Evolutionary conservation across 2,797 vertebrate genomes (phyloP).

Genomic region (Lutjanus campechanus): DNA sequence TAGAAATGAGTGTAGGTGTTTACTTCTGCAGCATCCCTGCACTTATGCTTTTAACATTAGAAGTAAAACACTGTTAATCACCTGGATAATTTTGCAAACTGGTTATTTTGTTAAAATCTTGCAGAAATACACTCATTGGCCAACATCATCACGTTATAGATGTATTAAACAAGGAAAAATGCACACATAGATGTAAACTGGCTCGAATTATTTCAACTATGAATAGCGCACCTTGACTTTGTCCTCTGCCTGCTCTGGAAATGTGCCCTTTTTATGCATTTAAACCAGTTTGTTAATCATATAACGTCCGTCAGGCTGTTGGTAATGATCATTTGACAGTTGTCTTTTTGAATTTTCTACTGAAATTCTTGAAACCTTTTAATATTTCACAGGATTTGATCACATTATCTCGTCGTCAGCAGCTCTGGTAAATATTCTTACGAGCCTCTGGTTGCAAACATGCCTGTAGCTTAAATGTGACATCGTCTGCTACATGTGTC

Average conservation of each 20-base stretch:
- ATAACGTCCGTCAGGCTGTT: background rate
- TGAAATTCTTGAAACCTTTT: slow-evolving; percentile 1
- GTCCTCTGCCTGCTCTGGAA: background rate
- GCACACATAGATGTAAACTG: background rate
- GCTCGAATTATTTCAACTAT: background rate
- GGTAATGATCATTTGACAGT: slow-evolving; percentile 11
- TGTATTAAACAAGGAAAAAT: background rate
- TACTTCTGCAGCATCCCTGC: background rate
- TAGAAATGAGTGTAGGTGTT: background rate
- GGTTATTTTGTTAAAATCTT: background rate
- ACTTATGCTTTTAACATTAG: background rate
- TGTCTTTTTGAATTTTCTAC: background rate
- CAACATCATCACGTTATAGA: too few species aligned
- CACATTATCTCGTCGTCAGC: slow-evolving; percentile 36
- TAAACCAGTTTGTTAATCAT: background rate
- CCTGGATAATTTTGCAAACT: background rate
- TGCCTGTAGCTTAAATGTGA: slow-evolving; percentile 53
- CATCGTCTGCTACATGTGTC: slow-evolving; percentile 58
- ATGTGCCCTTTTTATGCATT: slow-evolving; percentile 6
- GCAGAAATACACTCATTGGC: background rate
- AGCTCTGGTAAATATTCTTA: slow-evolving; percentile 36
- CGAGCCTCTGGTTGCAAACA: slow-evolving; percentile 38
- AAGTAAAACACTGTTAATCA: background rate
- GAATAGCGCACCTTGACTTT: background rate
- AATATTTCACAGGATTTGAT: slow-evolving; percentile 27